A percentile compares a stretch with the other conserved stretches of the same genome.
Evolutionary conservation across 2,113 vertebrate species (phyloP).

Genomic region (Vidua macroura): DNA sequence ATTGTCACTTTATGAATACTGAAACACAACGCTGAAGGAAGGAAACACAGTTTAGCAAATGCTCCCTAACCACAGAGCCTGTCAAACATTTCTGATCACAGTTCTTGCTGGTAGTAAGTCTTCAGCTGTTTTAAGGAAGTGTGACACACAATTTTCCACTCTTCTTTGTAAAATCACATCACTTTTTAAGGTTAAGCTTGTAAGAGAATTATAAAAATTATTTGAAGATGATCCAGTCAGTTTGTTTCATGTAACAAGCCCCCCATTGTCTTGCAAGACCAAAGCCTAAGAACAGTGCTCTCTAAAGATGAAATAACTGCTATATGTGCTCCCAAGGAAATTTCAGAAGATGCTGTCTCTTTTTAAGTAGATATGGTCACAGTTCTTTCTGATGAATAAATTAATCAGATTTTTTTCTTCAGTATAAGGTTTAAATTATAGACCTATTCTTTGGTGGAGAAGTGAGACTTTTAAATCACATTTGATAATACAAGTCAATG

Average conservation of each 20-base stretch:
- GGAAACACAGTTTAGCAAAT: background rate
- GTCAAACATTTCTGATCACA: constrained; percentile 15
- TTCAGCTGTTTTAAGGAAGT: constrained; percentile 6
- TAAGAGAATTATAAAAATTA: background rate
- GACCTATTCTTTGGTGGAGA: background rate
- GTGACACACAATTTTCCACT: background rate
- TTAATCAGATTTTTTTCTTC: background rate
- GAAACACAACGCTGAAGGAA: background rate
- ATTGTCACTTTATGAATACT: background rate
- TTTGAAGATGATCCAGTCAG: background rate
- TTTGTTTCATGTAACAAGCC: background rate
- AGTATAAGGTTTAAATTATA: background rate
- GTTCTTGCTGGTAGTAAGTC: background rate
- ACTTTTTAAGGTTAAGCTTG: background rate
- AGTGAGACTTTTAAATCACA: background rate
- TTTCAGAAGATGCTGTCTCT: background rate
- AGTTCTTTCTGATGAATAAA: background rate
- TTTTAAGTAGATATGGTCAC: background rate
- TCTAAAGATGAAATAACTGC: background rate
- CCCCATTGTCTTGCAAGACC: background rate
- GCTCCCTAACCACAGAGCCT: background rate
- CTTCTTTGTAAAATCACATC: background rate
- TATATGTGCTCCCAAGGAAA: background rate
- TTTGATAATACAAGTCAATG: background rate
- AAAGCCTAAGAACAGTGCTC: background rate